Conservation (phyloP, 23 tunicate genomes). For the Halocynthia aurantium region DNA sequence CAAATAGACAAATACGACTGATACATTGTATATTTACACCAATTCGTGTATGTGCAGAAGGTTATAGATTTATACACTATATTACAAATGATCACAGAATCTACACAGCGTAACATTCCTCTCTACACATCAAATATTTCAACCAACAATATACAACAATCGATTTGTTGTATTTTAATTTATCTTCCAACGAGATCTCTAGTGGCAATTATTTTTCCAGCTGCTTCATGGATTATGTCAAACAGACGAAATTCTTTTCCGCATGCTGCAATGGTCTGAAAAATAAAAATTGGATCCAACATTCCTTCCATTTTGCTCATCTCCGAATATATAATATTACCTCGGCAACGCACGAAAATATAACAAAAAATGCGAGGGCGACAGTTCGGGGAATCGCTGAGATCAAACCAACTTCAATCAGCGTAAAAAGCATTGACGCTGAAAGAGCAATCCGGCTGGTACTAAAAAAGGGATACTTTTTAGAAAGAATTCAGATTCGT, state of each 20-base stretch:
- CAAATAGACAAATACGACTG: not conserved
- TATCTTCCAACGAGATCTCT: slow-evolving; percentile 13
- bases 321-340: not conserved
- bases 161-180: not conserved
- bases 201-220: slow-evolving; percentile 1
- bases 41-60: no score
- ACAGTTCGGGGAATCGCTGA: slow-evolving; percentile 3
- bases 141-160: not conserved
- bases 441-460: slow-evolving; percentile 3
- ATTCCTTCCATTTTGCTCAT: not conserved
- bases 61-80: no score
- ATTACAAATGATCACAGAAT: no score
- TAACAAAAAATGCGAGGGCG: slow-evolving; percentile 19
- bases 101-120: no score
- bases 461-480: not conserved
- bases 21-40: not conserved
- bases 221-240: slow-evolving; percentile 14
- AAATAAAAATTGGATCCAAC: not conserved
- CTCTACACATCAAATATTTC: no score
- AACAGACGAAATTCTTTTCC: slow-evolving; percentile 4
- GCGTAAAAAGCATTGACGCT: slow-evolving; percentile 18
- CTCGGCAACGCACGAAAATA: slow-evolving; percentile 15
- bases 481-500: no score
- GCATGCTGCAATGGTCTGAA: slow-evolving; percentile 20
- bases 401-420: not conserved